Evolutionary conservation across 1,140 invertebrate species (phyloP), one percentile per base, ranked within the genome.

Genomic region (Notospermus geniculatus): DNA sequence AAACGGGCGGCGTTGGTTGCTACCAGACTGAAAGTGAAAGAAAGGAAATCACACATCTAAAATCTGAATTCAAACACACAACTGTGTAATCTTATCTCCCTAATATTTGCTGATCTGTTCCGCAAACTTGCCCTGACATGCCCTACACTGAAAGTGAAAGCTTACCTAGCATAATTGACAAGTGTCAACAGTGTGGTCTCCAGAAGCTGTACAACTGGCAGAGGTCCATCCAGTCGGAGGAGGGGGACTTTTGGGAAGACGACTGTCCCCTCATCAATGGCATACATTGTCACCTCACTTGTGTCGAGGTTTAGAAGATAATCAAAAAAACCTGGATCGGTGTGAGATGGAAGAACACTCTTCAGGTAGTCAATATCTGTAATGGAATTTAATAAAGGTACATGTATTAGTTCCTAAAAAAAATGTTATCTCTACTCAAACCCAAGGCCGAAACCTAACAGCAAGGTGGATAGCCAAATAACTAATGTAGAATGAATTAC

Each of bases 1-100:
- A 97, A 99, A 67, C 97, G 85, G 46, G 95, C 93, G 60, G 97
- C 96, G 86, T 99, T 99, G 54, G 97, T 99, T 13, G 96, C 93
- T 84, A 99, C 93, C 74, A 99, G 88, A 86, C 96, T 95, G 80
- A 64, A 85, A 68, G 70, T 62, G 62, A 71, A 23, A 52, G 39
- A 54, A 36, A 36, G 32, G 27, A 4, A 52, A 17, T 52, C 50
- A 11, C 17, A 52, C 22, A 52, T 52, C 4, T 25, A n/a, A n/a
- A n/a, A n/a, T n/a, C n/a, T n/a, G n/a, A n/a, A n/a, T n/a, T n/a
- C n/a, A n/a, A n/a, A n/a, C n/a, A n/a, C n/a, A n/a, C n/a, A n/a
- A n/a, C n/a, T n/a, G n/a, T n/a, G n/a, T n/a, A n/a, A n/a, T n/a
- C n/a, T n/a, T n/a, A n/a, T n/a, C n/a, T n/a, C n/a, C n/a, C n/a